Evolutionary conservation across 2,113 vertebrate species (phyloP), one percentile per base, ranked within the genome.

Genomic region (Cavia aperea): DNA sequence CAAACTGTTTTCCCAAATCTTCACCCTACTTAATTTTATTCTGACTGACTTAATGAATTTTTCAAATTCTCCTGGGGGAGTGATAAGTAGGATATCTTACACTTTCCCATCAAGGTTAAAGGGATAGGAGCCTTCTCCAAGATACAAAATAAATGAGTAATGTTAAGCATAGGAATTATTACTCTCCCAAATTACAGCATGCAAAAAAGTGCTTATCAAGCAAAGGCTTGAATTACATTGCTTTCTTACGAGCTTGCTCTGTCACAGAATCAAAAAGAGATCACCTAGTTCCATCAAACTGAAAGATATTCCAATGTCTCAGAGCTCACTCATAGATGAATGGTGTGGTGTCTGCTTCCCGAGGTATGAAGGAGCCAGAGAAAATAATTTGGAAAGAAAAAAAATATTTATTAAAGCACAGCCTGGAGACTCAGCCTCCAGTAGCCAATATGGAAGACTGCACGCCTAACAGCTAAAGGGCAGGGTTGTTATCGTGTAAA

Each of bases 121-220:
- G 23, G 86, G 12, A 60, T 14, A 3, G 21, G 11, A 60, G 62
- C 43, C 62, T 81, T 86, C 81, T 91, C 79, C 58, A 18, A 65
- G 89, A 95, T 81, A 66, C 54, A 89, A 92, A 95, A 93, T 90
- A 94, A 90, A 93, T 51, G 81, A 95, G 56, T 73, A 65, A 94
- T n/a, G 54, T 58, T 91, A 93, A 91, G 43, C 87, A 72, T 60
- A 86, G 70, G 92, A 95, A 95, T 95, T 92, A 95, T 51, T 89
- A 43, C 93, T 96, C 96, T 92, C 62, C 70, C 79, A 86, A 84
- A 89, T 94, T 86, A 70, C 86, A 88, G 81, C 83, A 83, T 72
- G 58, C 83, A 88, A 65, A 24, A 89, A 92, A 93, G 81, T 90
- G 60, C 77, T 92, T 84, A 82, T 58, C 46, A 83, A 85, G 31